Conservation (phyloP, 2,113 vertebrate species). For the Myocastor coypus region DNA sequence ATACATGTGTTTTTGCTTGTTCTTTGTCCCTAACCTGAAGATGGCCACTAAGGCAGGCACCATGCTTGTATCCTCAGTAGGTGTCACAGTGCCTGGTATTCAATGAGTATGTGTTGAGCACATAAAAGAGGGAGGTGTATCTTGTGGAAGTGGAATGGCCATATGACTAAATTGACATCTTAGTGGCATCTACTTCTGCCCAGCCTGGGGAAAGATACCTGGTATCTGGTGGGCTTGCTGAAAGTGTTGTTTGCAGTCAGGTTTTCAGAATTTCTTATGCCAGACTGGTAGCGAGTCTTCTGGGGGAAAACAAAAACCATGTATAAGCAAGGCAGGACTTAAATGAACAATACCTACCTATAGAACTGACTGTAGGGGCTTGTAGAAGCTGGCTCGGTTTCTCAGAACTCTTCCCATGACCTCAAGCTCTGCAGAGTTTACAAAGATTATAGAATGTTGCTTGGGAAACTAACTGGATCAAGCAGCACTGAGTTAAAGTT, state of each 20-base stretch:
- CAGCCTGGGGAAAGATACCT: constrained; percentile 86
- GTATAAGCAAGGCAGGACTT: neutral
- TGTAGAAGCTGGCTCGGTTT: neutral
- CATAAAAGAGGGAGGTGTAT: neutral
- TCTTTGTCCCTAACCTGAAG: neutral
- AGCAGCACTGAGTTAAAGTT: neutral
- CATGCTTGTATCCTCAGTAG: no score
- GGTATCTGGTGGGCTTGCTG: constrained; percentile 95
- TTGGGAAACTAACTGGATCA: neutral
- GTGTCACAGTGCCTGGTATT: neutral
- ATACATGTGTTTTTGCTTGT: neutral
- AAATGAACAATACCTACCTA: neutral
- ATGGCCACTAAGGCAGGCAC: neutral
- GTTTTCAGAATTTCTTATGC: constrained; percentile 89
- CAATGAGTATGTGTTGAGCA: neutral
- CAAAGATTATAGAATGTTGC: neutral
- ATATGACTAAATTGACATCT: neutral
- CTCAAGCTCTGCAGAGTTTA: neutral
- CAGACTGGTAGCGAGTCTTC: constrained; percentile 92
- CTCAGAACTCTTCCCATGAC: neutral
- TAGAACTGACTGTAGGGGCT: neutral
- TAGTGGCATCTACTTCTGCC: neutral
- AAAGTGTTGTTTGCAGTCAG: constrained; percentile 91
- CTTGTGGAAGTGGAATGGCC: neutral
- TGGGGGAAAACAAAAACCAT: constrained; percentile 78